Evolutionary conservation across 2,797 vertebrate species (phyloP).

Genomic region (Onychomys torridus): DNA sequence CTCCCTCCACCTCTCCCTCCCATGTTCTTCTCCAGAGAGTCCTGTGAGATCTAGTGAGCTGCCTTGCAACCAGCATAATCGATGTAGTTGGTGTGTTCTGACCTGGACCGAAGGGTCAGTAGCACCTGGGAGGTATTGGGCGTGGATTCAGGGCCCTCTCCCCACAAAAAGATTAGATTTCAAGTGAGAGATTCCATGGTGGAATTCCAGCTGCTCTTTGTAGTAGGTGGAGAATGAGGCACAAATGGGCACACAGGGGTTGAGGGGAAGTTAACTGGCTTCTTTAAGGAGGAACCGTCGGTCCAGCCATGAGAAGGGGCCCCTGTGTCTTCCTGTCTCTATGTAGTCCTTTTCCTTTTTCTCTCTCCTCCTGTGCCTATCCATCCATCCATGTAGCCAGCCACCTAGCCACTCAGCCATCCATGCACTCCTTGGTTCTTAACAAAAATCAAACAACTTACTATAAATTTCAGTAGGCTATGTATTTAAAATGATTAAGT

Average conservation of each 20-base stretch:
- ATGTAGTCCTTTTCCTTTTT: neutral
- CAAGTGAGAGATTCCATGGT: constrained; percentile 76
- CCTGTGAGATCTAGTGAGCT: neutral
- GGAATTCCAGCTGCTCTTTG: constrained; percentile 76
- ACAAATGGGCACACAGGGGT: neutral
- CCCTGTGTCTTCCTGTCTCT: neutral
- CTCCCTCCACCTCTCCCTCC: neutral
- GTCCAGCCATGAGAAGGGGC: neutral
- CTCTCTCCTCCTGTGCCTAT: too few relatives aligned
- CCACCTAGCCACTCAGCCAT: neutral
- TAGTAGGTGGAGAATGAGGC: constrained; percentile 20
- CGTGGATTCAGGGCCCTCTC: constrained; percentile 80
- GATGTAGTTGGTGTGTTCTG: constrained; percentile 80
- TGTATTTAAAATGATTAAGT: constrained; percentile 70
- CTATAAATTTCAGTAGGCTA: constrained; percentile 68
- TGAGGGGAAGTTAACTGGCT: neutral
- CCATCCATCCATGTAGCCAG: neutral
- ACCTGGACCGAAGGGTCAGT: constrained; percentile 81
- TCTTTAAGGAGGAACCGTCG: neutral
- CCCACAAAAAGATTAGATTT: constrained; percentile 77
- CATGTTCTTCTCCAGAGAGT: neutral
- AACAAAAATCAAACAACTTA: constrained; percentile 77
- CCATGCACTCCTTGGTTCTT: constrained; percentile 41
- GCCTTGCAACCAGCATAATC: constrained; percentile 66
- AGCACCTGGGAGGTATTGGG: constrained; percentile 76